Evolutionary conservation across 2,888 invertebrate species (phyloP).

Genomic region (Halictus ligatus): DNA sequence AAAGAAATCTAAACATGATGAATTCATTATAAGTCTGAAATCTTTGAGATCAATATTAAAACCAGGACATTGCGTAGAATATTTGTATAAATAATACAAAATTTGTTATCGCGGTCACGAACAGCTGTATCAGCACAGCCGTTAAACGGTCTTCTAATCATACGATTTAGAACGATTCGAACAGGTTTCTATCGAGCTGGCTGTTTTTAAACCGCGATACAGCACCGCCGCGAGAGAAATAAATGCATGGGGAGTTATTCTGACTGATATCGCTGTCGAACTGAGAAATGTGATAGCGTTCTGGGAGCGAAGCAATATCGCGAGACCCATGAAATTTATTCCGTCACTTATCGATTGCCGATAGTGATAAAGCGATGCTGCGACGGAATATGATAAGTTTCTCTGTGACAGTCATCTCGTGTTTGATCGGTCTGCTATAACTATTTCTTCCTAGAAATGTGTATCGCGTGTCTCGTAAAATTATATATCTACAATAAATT

Average conservation of each 20-base stretch:
- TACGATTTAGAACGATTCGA: not conserved
- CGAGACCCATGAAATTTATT: constrained; percentile 58
- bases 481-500: not conserved
- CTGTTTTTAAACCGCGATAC: not conserved
- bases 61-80: not conserved
- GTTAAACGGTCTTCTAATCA: not conserved
- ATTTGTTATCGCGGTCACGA: not conserved
- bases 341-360: constrained; percentile 60
- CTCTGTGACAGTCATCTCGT: not conserved
- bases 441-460: not conserved
- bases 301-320: constrained; percentile 41
- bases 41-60: no score
- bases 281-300: constrained; percentile 60
- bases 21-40: no score
- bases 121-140: not conserved
- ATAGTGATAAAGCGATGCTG: constrained; percentile 56
- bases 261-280: constrained; percentile 49
- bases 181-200: not conserved
- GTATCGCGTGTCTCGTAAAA: not conserved
- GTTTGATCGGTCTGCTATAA: not conserved
- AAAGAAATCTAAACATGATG: no score
- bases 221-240: constrained; percentile 5
- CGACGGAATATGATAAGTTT: constrained; percentile 23
- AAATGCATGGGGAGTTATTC: constrained; percentile 48
- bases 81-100: not conserved